Evolutionary conservation across 2,113 vertebrate species (phyloP).

Genomic region (Prochilodus magdalenae): DNA sequence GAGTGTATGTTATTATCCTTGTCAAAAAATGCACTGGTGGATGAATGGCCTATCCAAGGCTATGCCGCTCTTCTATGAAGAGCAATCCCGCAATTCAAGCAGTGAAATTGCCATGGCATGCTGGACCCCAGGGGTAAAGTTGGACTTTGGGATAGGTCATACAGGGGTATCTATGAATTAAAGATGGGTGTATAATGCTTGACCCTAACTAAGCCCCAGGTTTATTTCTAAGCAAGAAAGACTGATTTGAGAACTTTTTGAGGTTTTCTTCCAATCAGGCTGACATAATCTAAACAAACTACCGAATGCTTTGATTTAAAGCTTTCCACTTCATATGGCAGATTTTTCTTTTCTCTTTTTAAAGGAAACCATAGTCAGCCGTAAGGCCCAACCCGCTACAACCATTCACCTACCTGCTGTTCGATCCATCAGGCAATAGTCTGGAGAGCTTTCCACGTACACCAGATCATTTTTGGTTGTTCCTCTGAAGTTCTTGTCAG

Average conservation of each 20-base stretch:
- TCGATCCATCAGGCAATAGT: slow-evolving; percentile 95
- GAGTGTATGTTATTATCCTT: not conserved
- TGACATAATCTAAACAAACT: not conserved
- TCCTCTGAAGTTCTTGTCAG: slow-evolving; percentile 88
- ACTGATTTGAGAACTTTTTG: not conserved
- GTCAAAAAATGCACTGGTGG: not conserved
- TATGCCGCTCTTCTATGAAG: too few relatives aligned
- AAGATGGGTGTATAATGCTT: not conserved
- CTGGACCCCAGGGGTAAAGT: not conserved
- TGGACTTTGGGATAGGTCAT: not conserved
- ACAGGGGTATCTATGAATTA: not conserved
- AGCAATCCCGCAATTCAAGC: too few relatives aligned
- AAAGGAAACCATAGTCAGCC: not conserved
- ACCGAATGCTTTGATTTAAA: not conserved
- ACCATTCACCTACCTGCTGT: slow-evolving; percentile 83
- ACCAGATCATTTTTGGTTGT: slow-evolving; percentile 93
- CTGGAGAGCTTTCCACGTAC: slow-evolving; percentile 96
- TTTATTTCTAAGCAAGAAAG: not conserved
- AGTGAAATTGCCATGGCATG: too few relatives aligned
- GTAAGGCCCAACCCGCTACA: not conserved
- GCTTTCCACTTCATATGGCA: not conserved
- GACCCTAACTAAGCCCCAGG: not conserved
- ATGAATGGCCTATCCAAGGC: too few relatives aligned
- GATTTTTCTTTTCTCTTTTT: not conserved
- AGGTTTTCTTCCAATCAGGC: not conserved